These are phyloP conservation scores for Aphidoletes aphidimyza DNA, from an alignment of 2,888 invertebrate genomes.

Conservation along the genomic window DNA sequence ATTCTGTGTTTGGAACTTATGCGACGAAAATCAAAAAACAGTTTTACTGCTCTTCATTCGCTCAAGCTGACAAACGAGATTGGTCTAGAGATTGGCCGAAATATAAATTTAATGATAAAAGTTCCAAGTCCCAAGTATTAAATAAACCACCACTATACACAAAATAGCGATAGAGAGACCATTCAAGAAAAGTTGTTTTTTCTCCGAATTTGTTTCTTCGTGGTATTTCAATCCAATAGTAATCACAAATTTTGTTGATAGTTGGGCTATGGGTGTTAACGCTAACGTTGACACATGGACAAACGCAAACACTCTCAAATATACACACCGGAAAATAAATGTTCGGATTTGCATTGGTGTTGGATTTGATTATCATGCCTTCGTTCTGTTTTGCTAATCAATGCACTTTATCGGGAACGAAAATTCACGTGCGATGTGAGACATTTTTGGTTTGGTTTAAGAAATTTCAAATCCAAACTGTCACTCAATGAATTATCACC, in stretches of 20 bases:
- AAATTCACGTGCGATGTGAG: no score
- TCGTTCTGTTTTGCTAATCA: no score
- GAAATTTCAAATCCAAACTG: no score
- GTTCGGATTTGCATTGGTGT: no score
- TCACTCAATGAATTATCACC: not conserved
- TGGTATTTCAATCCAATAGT: no score
- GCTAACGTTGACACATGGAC: no score
- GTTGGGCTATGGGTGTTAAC: no score
- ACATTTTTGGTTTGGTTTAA: no score
- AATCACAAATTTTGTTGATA: conserved; percentile 29
- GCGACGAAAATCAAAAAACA: not conserved
- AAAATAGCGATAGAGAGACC: not conserved
- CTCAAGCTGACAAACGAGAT: not conserved
- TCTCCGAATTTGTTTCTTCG: not conserved
- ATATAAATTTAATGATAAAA: conserved; percentile 42
- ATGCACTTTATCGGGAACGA: no score
- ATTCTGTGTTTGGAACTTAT: not conserved
- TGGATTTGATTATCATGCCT: no score
- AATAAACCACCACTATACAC: conserved; percentile 35
- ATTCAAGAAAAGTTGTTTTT: not conserved
- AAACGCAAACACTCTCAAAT: no score
- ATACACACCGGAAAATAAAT: no score
- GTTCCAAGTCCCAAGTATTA: not conserved
- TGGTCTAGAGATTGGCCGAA: conserved; percentile 10
- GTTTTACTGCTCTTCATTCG: conserved; percentile 14